Percentiles rank a stretch among this genome's conserved stretches.
These are phyloP conservation scores for Abrostola triplasia DNA, from an alignment of 2,888 invertebrate species.

Conservation along the genomic window DNA sequence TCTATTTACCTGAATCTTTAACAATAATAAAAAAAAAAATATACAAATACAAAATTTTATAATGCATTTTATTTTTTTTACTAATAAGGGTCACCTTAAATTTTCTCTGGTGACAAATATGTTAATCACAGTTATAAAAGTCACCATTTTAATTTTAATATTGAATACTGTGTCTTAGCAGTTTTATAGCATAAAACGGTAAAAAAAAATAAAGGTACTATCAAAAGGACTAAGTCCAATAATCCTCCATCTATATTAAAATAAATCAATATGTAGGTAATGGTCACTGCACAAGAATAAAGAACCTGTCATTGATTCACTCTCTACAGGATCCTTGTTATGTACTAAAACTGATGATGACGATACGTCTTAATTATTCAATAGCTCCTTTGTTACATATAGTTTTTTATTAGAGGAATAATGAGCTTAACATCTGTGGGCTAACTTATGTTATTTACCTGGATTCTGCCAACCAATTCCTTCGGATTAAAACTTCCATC, in stretches of 20 bases:
- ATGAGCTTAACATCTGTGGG: constrained; percentile 19
- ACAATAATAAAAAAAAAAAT: too few species aligned
- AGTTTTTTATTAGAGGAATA: constrained; percentile 20
- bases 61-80: too few species aligned
- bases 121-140: too few species aligned
- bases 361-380: constrained; percentile 49
- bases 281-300: constrained; percentile 4
- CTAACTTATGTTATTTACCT: constrained; percentile 68
- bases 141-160: too few species aligned
- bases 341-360: constrained; percentile 51
- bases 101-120: too few species aligned
- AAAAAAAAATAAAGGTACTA: too few species aligned
- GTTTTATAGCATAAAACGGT: too few species aligned
- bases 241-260: not conserved
- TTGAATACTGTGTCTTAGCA: too few species aligned
- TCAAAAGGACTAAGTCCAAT: too few species aligned
- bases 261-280: not conserved
- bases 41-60: too few species aligned
- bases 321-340: constrained; percentile 28
- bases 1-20: too few species aligned
- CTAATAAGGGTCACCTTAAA: too few species aligned
- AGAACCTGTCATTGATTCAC: constrained; percentile 21
- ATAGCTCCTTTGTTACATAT: constrained; percentile 55
- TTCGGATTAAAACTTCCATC: constrained; percentile 80
- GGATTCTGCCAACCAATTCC: constrained; percentile 80